These are phyloP conservation scores for Pelosia muscerda DNA, from an alignment of 2,888 invertebrate species.

Conservation along the genomic window DNA sequence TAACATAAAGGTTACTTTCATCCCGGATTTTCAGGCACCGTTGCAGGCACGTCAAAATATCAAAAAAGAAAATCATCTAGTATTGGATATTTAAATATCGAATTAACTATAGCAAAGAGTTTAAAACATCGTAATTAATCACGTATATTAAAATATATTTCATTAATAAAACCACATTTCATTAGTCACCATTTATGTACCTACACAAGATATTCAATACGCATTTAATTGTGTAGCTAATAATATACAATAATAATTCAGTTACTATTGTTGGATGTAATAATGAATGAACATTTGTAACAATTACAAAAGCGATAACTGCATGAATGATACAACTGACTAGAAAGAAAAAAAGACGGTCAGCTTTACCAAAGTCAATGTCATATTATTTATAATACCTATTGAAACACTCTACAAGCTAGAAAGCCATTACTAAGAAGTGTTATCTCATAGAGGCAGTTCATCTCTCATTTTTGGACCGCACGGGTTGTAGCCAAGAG, in stretches of 20 bases:
- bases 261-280: neutral
- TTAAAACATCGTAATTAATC: neutral
- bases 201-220: constrained; percentile 2
- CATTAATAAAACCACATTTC: neutral
- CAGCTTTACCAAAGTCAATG: constrained; percentile 42
- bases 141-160: too few species aligned
- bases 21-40: too few species aligned
- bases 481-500: constrained; percentile 78
- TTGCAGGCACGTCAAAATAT: too few species aligned
- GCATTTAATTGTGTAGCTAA: neutral
- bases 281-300: constrained; percentile 18
- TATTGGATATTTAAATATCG: neutral
- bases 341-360: constrained; percentile 29
- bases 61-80: neutral
- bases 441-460: constrained; percentile 75
- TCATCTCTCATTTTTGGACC: constrained; percentile 86
- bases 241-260: neutral
- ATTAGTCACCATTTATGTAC: constrained; percentile 5
- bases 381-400: constrained; percentile 52
- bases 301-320: constrained; percentile 29
- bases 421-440: constrained; percentile 78
- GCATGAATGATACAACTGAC: constrained; percentile 18
- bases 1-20: too few species aligned
- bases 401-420: constrained; percentile 61
- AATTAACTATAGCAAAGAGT: neutral